Base-by-base conservation (phyloP, 2,113 vertebrate genomes). In the Gavialis gangeticus region DNA sequence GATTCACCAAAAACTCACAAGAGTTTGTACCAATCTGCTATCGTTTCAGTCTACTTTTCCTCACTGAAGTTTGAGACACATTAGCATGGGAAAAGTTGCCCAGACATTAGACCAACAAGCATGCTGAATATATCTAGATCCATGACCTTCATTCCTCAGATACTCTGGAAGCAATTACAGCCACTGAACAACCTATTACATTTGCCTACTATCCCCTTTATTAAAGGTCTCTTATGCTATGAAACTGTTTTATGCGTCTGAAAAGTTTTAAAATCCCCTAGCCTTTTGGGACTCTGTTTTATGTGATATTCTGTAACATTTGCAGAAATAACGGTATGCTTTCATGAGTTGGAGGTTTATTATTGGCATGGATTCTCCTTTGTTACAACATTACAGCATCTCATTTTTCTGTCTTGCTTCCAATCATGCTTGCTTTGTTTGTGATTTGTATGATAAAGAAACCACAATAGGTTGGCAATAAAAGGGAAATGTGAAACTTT, bases 401-500 rank as follows among this genome's bases (percentile, higher is more conserved):
- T 91, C 82, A 73, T 93, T 96, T 96, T 96, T 95, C 92, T 90
- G 56, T 85, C 84, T 94, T 91, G 91, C 82, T 94, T 95, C 90
- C 94, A 90, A 88, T 92, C 94, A 91, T 90, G 75, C 93, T 94
- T 96, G 93, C 73, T 69, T 75, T 96, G 95, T 92, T 96, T 93
- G 95, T 88, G 88, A 81, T 95, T 95, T 88, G 92, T 87, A 69
- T 79, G 91, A 93, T 94, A 94, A 96, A 94, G 78, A 91, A 92
- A 90, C 88, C 88, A 76, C 59, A 82, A 81, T 82, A 85, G 0
- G 0, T 1, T 94, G 91, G 91, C 93, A 97, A 93, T 89, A 82
- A 94, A 85, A 89, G n/a, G 75, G 94, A 96, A 95, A 96, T 55
- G 24, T 34, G 88, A 96, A 85, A 87, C 89, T 80, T 71, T 28